Evolutionary conservation across 2,113 vertebrate species (phyloP), one percentile per base, ranked within the genome.

Genomic region (Siniperca chuatsi): DNA sequence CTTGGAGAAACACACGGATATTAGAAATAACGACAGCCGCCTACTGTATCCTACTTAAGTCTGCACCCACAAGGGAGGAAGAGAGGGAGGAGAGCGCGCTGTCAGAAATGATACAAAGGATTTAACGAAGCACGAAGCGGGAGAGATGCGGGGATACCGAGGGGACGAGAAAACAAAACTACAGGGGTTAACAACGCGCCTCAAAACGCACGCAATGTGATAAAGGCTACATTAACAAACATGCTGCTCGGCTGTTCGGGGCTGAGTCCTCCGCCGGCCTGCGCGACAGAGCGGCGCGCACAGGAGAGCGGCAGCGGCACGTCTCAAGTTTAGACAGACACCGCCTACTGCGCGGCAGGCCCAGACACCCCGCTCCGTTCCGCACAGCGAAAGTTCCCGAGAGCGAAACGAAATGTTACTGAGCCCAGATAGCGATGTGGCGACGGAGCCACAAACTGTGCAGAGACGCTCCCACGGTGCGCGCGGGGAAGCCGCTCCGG

Each of bases 271-370:
- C 35, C 35, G 35, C 35, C 58, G 61, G 82, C 82, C 75, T 66
- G 71, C 62, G 82, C 66, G 61, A 15, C 79, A 12, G 16, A 72
- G 21, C 78, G 25, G 75, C 79, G 75, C 37, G 44, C 82, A 29
- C 82, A 52, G 23, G 61, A 68, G 77, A 57, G 78, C 70, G 62
- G 75, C 75, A 78, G 75, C 76, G 70, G 86, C 84, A 78, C 88
- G 90, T 82, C 79, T 87, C 89, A 95, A 93, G 87, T 94, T 94
- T 80, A 81, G 72, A 84, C 89, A 83, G 91, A 90, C 92, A 83
- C 92, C 93, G 93, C 92, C 89, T 91, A 82, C 81, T 61, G 90
- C 65, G 76, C 81, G 79, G 57, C 75, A 75, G 84, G 83, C 85
- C 86, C 82, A 54, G 66, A 46, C 86, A 35, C 65, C 42, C 13